A percentile compares a stretch with the other conserved stretches of the same genome.
Evolutionary conservation across 2,113 vertebrate species (phyloP).

Genomic region (Tyto alba): DNA sequence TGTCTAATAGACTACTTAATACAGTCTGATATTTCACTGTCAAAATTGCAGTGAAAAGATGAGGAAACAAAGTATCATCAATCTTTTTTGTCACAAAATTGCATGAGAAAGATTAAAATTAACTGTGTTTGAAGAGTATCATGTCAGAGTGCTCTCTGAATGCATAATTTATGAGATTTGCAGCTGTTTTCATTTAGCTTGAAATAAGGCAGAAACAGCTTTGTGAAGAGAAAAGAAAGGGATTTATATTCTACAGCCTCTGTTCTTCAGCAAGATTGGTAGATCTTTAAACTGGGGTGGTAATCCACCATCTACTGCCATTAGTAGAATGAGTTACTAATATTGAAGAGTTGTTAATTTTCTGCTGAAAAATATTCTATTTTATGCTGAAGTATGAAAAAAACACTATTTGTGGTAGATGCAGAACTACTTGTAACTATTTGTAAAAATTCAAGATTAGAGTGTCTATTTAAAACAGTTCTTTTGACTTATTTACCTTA

Average conservation of each 20-base stretch:
- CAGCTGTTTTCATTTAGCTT: constrained; percentile 17
- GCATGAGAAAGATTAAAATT: constrained; percentile 19
- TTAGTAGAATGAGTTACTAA: neutral
- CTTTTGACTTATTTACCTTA: neutral
- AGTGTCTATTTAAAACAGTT: neutral
- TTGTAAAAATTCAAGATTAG: neutral
- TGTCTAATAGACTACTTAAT: neutral
- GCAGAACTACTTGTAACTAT: neutral
- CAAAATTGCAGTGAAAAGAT: neutral
- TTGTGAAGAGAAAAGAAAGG: neutral
- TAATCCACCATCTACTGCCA: neutral
- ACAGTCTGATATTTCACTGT: neutral
- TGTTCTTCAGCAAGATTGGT: neutral
- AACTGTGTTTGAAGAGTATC: constrained; percentile 3
- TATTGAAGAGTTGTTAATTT: neutral
- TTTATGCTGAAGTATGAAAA: neutral
- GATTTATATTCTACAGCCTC: neutral
- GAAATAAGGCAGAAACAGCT: neutral
- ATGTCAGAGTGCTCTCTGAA: neutral
- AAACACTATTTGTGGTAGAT: neutral
- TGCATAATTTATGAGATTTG: neutral
- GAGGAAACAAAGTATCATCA: constrained; percentile 4
- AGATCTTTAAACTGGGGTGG: neutral
- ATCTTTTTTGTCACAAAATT: neutral
- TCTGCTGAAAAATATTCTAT: neutral